These are phyloP conservation scores for Ophion obscuratus DNA, from an alignment of 2,888 invertebrate species.

Conservation along the genomic window DNA sequence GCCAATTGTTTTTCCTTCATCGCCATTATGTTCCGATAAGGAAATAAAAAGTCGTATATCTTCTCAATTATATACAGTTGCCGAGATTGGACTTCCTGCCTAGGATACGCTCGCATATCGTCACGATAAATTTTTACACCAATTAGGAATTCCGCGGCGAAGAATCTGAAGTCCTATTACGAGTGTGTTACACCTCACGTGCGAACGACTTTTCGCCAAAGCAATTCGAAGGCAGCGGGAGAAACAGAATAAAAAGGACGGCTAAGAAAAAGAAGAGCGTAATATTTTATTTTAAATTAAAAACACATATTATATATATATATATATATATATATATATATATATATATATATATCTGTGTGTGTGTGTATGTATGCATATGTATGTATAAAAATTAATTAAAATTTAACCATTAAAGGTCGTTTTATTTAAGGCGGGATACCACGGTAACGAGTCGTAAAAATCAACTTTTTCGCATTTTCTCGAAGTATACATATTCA, in stretches of 20 bases:
- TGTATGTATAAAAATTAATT: neutral
- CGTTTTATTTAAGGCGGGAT: too few relatives aligned
- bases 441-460: too few relatives aligned
- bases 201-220: constrained; percentile 10
- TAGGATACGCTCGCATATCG: neutral
- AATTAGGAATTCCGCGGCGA: neutral
- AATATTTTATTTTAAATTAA: constrained; percentile 1
- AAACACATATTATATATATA: too few relatives aligned
- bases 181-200: neutral
- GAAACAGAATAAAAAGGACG: neutral
- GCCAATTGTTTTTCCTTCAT: neutral
- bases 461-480: too few relatives aligned
- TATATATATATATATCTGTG: too few relatives aligned
- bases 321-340: neutral
- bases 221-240: neutral
- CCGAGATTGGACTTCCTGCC: neutral
- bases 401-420: too few relatives aligned
- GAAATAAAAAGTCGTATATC: neutral
- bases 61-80: neutral
- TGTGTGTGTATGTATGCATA: too few relatives aligned
- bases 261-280: neutral
- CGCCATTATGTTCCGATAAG: neutral
- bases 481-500: too few relatives aligned
- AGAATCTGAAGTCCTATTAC: neutral
- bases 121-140: neutral